Conservation (phyloP, 2,113 vertebrate species). For the Campylomormyrus tamandua region DNA sequence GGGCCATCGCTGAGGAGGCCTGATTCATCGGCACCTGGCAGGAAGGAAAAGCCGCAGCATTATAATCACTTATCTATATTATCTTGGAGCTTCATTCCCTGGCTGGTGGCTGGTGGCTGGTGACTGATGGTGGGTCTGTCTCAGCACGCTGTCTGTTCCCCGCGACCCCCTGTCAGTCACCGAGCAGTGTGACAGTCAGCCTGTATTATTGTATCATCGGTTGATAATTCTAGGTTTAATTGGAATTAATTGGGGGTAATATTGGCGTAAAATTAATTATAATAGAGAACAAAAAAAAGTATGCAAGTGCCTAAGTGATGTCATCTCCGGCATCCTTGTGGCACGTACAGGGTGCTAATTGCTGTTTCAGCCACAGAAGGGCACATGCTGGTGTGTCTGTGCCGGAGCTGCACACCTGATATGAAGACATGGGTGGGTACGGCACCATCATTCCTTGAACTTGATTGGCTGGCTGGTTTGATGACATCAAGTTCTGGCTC, state of each 20-base stretch:
- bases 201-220: not conserved
- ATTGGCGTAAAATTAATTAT: not conserved
- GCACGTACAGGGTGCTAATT: not conserved
- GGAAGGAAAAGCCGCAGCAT: not conserved
- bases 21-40: constrained; percentile 72
- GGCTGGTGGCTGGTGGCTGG: not conserved
- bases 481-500: constrained; percentile 64
- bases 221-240: not conserved
- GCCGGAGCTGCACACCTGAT: constrained; percentile 63
- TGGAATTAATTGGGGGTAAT: not conserved
- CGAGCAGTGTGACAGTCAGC: not conserved
- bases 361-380: not conserved
- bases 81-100: not conserved
- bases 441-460: constrained; percentile 75
- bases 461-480: constrained; percentile 65
- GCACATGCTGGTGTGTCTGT: not conserved
- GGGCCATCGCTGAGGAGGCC: constrained; percentile 69
- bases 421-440: constrained; percentile 77
- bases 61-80: not conserved
- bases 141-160: not conserved
- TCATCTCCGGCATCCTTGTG: not conserved
- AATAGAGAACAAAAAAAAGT: not conserved
- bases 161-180: not conserved
- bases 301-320: not conserved
- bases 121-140: not conserved